Evolutionary conservation across 2,113 vertebrate genomes (phyloP), one percentile per base, ranked within the genome.

Genomic region (Takifugu bimaculatus): DNA sequence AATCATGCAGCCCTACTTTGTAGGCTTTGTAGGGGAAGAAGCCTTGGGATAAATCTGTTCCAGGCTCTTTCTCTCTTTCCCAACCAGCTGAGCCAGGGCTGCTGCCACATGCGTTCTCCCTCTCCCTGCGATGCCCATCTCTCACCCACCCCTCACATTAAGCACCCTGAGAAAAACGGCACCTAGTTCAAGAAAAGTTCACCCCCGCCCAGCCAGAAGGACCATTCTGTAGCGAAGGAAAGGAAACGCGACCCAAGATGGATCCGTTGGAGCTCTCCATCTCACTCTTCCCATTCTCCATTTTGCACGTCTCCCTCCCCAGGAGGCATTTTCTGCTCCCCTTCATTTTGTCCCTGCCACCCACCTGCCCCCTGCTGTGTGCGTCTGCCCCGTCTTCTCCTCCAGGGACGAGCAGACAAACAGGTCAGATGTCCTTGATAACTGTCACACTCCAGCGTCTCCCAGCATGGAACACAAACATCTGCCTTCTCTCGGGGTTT

Each of bases 1-100:
- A 20, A 20, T 20, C 20, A 20, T 20, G 20, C 20, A 20, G 20
- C 20, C 20, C 20, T 20, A 20, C 20, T 75, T 47, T 65, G 58
- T 68, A 57, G 65, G 56, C 60, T 73, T 83, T 82, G 75, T 77
- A 86, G 78, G 79, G 68, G 75, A 86, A 81, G 65, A 85, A 83
- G 81, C 87, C 84, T 85, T 80, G 68, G 82, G 84, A 82, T 71
- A 80, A 84, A 84, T 89, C 73, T 88, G 81, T 85, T 87, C 83
- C 61, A 64, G 66, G 50, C 66, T 82, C 70, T 68, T 78, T 77
- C 75, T 77, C 77, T 77, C 63, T 63, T 63, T 62, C 60, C 68
- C 68, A 67, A 85, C 80, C 85, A 87, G 77, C 83, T 85, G 78
- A 88, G 76, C 77, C 80, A 74, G n/a, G 63, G 72, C 65, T 77